Evolutionary conservation across 1,140 invertebrate genomes (phyloP).

Genomic region (Sinella curviseta): DNA sequence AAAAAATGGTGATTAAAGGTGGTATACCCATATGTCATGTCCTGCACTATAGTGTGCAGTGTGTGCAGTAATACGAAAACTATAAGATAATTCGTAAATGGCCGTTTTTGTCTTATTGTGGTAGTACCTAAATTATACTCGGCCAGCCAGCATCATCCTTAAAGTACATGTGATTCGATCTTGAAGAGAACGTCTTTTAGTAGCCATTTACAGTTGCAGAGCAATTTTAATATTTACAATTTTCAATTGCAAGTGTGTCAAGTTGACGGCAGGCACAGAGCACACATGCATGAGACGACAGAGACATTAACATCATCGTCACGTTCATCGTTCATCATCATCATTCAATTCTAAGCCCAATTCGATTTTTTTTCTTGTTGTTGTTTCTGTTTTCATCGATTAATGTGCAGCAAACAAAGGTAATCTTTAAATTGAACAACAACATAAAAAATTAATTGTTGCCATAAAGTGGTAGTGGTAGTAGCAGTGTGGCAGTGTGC

Average conservation of each 20-base stretch:
- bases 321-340: neutral
- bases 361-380: neutral
- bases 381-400: neutral
- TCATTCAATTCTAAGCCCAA: neutral
- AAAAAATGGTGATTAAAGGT: neutral
- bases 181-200: neutral
- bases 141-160: neutral
- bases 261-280: neutral
- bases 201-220: neutral
- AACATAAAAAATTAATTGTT: neutral
- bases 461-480: neutral
- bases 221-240: neutral
- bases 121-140: neutral
- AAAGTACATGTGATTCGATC: neutral
- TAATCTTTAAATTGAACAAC: no score
- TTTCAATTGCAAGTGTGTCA: neutral
- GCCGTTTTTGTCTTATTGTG: neutral
- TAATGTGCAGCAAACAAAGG: neutral
- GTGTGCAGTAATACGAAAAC: no score
- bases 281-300: neutral
- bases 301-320: neutral
- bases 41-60: no score
- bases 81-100: no score
- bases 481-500: neutral
- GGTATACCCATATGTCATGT: neutral